These are phyloP conservation scores for Alviniconcha marisindica DNA, from an alignment of 1,140 invertebrate genomes.

Conservation along the genomic window DNA sequence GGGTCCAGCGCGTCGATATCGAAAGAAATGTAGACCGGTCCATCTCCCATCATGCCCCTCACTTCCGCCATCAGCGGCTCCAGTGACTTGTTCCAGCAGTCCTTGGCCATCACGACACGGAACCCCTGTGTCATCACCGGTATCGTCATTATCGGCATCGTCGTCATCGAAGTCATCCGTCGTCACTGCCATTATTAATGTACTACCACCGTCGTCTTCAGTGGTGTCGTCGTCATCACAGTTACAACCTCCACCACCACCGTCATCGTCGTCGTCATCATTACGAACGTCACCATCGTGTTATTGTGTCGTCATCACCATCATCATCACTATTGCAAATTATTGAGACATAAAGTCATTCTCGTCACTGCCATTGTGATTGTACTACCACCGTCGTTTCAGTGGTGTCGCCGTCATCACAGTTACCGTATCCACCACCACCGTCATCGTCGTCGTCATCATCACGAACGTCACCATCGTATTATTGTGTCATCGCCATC, in stretches of 20 bases:
- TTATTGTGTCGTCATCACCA: not conserved
- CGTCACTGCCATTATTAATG: not conserved
- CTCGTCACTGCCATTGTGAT: not conserved
- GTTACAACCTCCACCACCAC: no score
- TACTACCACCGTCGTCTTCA: no score
- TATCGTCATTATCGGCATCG: no score
- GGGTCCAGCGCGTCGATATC: constrained; percentile 94
- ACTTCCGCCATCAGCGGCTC: constrained; percentile 69
- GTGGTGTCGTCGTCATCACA: no score
- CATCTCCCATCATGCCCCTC: constrained; percentile 75
- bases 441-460: not conserved
- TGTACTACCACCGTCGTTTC: no score
- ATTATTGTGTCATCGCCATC: no score
- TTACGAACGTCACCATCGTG: not conserved
- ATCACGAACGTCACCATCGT: not conserved
- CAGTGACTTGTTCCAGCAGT: constrained; percentile 70
- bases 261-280: not conserved
- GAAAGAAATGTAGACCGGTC: constrained; percentile 91
- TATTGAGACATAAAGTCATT: not conserved
- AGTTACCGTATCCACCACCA: not conserved
- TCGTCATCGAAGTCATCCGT: not conserved
- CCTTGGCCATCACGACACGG: constrained; percentile 56
- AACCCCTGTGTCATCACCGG: no score
- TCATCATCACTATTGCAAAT: not conserved
- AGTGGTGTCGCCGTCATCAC: not conserved